These are phyloP conservation scores for Telmatochromis brichardi DNA, from an alignment of 2,113 vertebrate species.

Conservation along the genomic window DNA sequence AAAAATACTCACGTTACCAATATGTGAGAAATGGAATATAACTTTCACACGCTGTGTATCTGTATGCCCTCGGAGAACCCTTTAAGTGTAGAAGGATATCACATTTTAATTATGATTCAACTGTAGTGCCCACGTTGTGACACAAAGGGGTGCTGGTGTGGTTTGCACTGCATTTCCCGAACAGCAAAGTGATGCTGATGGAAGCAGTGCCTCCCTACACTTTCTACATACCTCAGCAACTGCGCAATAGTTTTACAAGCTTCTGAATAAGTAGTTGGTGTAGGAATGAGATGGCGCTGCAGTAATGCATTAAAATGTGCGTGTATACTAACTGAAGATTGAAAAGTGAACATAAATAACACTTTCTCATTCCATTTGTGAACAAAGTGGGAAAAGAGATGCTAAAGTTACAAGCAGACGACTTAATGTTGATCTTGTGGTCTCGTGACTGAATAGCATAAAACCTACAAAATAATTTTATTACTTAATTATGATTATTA, in stretches of 20 bases:
- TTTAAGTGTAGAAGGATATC: background rate
- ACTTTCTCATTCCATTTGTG: background rate
- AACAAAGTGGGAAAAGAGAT: background rate
- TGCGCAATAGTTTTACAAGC: background rate
- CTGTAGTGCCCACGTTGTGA: background rate
- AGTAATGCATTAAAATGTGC: background rate
- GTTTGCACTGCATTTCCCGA: background rate
- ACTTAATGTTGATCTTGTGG: background rate
- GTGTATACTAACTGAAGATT: background rate
- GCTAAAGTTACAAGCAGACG: background rate
- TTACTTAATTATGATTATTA: background rate
- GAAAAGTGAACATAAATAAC: background rate
- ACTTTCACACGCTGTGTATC: background rate
- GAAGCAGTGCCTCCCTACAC: background rate
- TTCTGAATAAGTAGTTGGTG: background rate
- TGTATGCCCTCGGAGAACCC: background rate
- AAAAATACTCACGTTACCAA: background rate
- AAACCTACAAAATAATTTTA: background rate
- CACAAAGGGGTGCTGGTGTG: conserved; percentile 2
- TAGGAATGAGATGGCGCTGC: background rate
- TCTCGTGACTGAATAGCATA: background rate
- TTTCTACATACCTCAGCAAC: background rate
- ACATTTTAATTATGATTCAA: background rate
- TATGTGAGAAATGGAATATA: background rate
- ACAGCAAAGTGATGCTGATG: background rate